Conservation (phyloP, 2,113 vertebrate genomes). For the Herpailurus yagouaroundi region DNA sequence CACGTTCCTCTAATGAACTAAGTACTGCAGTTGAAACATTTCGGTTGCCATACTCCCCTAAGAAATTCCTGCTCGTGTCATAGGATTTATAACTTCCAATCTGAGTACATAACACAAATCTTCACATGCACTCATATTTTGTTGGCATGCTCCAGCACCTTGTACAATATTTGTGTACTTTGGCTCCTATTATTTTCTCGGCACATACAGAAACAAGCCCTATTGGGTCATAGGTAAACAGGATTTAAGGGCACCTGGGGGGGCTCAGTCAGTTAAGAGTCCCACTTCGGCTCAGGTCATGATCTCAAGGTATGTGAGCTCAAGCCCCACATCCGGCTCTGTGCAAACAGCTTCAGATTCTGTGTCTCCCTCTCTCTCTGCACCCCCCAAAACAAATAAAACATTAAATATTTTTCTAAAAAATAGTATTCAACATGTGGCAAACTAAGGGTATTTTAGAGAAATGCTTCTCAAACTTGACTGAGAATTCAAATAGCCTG, state of each 20-base stretch:
- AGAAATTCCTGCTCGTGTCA: neutral
- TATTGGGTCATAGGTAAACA: neutral
- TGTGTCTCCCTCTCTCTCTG: no score
- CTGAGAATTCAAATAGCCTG: neutral
- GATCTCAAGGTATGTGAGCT: no score
- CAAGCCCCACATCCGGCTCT: no score
- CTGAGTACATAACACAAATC: neutral
- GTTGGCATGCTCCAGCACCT: neutral
- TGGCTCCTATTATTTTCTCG: neutral
- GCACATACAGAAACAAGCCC: neutral
- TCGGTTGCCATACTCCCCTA: neutral
- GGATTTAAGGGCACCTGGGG: neutral
- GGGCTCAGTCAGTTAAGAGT: no score
- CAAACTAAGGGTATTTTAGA: neutral
- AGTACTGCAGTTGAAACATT: neutral
- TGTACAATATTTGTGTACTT: neutral
- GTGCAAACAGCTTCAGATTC: no score
- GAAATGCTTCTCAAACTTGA: neutral
- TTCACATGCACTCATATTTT: neutral
- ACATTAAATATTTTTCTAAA: no score
- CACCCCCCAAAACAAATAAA: no score
- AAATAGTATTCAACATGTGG: neutral
- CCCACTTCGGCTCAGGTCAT: no score
- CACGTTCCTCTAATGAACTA: neutral
- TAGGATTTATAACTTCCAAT: neutral